Evolutionary conservation across 2,888 invertebrate species (phyloP), one percentile per base, ranked within the genome.

Genomic region (Physocephala rufipes): DNA sequence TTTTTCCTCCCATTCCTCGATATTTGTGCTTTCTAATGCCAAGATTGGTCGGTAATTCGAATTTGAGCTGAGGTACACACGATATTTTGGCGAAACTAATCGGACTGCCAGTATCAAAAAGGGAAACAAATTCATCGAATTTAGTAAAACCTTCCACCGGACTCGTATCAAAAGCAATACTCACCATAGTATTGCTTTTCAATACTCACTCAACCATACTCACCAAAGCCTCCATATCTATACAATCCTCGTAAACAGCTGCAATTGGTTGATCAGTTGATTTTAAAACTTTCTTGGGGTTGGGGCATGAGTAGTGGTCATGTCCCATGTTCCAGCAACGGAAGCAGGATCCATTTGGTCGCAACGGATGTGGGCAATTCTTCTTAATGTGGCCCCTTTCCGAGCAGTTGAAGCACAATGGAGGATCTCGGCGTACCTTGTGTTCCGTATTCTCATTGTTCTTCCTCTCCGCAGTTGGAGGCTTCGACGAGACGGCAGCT

Each of bases 21-120:
- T 19, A 73, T 7, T 7, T 36, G 4, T 36, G 36, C 9, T 36
- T 36, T 4, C 9, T 36, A 36, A 4, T 36, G 36, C 15, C 70
- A 64, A n/a, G 21, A 30, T 15, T 43, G 36, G n/a, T 24, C 36
- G 9, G 4, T 36, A 26, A 24, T 19, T 28, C 16, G 26, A 21
- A 19, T 19, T 26, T 9, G 12, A 4, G 4, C 9, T 15, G 71
- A 66, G 0, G 66, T 26, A 7, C 36, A 58, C 1, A 55, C 68
- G n/a, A 15, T 24, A 43, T 47, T 36, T 1, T 71, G 68, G 61
- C 49, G n/a, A 70, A 71, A 49, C 61, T 71, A 71, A 64, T 58
- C 9, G 71, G 67, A 63, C 73, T 73, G 28, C 73, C 69, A 4
- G 71, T 73, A 62, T 71, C 73, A 63, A 73, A 71, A 62, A 71